Base-by-base conservation (phyloP, 2,113 vertebrate genomes). In the Donacobius atricapilla region DNA sequence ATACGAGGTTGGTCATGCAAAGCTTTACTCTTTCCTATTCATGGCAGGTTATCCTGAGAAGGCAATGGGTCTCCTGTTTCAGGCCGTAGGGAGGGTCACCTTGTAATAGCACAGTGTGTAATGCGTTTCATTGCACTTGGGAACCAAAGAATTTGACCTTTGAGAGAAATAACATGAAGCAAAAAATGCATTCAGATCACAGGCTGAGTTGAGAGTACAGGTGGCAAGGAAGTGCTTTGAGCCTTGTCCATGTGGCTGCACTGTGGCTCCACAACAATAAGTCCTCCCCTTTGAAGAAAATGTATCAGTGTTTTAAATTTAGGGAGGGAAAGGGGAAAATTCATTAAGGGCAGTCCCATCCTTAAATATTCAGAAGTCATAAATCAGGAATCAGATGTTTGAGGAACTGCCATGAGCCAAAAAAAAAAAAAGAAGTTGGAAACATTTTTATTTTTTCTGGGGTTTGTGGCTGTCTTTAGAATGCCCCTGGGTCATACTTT, bases 111-210 rank as follows among this genome's bases (percentile, higher is more conserved):
- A 83, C 79, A 82, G 72, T 48, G 83, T 73, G 81, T 79, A 89
- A 93, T 88, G 71, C 87, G 70, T 95, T 97, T 98, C 93, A 96
- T 79, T 97, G 95, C 70, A 4, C 91, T 60, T 87, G 82, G 75
- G 88, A 97, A 93, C 44, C 58, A 83, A 97, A 84, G 96, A 97
- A 98, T 97, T 95, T 98, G 97, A 98, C 96, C 97, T 91, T 57
- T 92, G 90, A 91, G 89, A 95, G 97, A 95, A 95, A 93, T 72
- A 98, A 96, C 81, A 91, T 23, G 42, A 81, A 95, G 84, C n/a
- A 97, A 97, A 97, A 95, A 89, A 86, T 47, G 73, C 12, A 1
- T 80, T 94, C 42, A 15, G 58, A 87, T 94, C 80, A 71, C 50
- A 89, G 73, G n/a, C 40, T 78, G 70, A 97, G 76, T 39, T 93